A percentile compares a stretch with the other conserved stretches of the same genome.
Conservation (phyloP, 2,113 vertebrate species). For the Chunga burmeisteri region DNA sequence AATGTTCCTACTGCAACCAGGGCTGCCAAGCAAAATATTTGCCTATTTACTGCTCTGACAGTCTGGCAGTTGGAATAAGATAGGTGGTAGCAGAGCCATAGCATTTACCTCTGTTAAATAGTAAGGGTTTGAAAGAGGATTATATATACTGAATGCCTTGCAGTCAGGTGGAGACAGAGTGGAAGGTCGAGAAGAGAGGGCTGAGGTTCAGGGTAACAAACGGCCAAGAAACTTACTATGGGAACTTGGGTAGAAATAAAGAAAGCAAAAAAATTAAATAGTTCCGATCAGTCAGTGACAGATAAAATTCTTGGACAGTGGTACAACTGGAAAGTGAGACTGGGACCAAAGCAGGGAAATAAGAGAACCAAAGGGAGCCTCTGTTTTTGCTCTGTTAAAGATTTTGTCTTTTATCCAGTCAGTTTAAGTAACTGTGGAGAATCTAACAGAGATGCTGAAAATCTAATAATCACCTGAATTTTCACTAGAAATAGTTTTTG, state of each 20-base stretch:
- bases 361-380: neutral
- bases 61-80: neutral
- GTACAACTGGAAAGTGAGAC: neutral
- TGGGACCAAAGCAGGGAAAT: neutral
- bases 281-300: neutral
- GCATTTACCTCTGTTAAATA: neutral
- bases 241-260: neutral
- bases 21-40: conserved; percentile 20
- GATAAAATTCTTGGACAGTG: neutral
- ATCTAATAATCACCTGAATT: neutral
- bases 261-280: neutral
- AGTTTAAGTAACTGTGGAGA: neutral
- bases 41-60: neutral
- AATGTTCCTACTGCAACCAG: neutral
- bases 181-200: neutral
- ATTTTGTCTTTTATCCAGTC: neutral
- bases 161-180: neutral
- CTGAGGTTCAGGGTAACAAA: neutral
- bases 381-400: neutral
- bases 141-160: neutral
- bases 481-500: neutral
- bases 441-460: neutral
- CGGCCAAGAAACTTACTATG: neutral
- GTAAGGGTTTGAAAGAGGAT: neutral
- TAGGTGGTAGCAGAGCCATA: neutral